Conservation (phyloP, 2,797 vertebrate genomes). For the Sparidentex hasta region DNA sequence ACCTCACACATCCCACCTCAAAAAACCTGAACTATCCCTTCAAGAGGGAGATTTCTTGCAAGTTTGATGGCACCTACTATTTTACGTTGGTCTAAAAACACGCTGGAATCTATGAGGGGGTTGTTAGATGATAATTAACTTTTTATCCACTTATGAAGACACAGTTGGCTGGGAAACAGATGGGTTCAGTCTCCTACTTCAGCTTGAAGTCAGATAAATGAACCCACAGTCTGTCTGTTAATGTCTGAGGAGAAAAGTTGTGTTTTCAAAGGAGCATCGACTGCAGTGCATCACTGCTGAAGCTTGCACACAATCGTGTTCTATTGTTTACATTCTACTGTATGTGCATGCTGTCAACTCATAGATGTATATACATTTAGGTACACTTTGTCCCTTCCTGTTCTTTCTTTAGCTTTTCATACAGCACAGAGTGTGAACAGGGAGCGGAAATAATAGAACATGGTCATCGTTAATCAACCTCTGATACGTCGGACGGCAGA, state of each 20-base stretch:
- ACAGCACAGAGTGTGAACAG: neutral
- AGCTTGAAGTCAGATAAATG: neutral
- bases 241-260: too few relatives aligned
- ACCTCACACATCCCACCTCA: too few relatives aligned
- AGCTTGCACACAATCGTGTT: too few relatives aligned
- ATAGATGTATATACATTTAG: neutral
- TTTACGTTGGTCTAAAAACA: neutral
- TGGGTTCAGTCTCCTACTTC: neutral
- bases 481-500: neutral
- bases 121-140: neutral
- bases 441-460: neutral
- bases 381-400: neutral
- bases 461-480: conserved; percentile 7
- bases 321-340: too few relatives aligned
- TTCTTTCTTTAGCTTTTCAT: neutral
- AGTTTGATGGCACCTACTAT: neutral
- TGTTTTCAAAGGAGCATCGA: too few relatives aligned
- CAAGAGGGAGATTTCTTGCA: neutral
- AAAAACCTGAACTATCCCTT: too few relatives aligned
- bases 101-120: neutral
- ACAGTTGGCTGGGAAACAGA: neutral
- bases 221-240: too few relatives aligned
- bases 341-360: neutral
- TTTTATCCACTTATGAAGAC: too few relatives aligned
- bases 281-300: too few relatives aligned